Conservation (phyloP, 2,113 vertebrate species). For the Drymodes brunneopygia region DNA sequence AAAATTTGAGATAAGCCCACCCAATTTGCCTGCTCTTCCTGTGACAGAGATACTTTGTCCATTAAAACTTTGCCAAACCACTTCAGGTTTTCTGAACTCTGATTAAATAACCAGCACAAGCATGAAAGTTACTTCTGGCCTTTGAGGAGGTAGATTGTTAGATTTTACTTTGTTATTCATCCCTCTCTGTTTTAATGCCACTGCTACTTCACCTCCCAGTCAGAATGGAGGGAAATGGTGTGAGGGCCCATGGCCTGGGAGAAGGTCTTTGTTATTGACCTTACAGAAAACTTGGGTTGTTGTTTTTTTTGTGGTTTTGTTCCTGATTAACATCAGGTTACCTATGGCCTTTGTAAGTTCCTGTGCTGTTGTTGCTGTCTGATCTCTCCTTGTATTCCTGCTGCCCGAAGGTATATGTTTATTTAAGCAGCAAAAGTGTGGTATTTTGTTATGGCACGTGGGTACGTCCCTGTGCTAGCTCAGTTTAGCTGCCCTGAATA, state of each 20-base stretch:
- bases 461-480: neutral
- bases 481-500: neutral
- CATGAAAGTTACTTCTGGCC: neutral
- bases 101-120: neutral
- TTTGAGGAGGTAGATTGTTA: neutral
- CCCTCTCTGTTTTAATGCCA: rapidly evolving
- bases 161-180: neutral
- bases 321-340: neutral
- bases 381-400: neutral
- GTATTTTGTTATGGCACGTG: neutral
- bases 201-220: neutral
- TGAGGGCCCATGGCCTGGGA: neutral
- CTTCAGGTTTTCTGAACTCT: neutral
- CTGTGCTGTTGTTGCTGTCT: neutral
- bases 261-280: neutral
- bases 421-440: neutral
- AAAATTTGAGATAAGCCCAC: neutral
- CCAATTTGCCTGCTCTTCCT: rapidly evolving
- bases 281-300: neutral
- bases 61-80: neutral
- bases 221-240: rapidly evolving
- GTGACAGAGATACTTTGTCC: neutral
- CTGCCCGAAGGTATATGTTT: neutral
- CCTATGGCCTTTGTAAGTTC: neutral
- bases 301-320: neutral